A percentile compares a stretch with the other conserved stretches of the same genome.
phyloP scores from a whole-genome alignment of 2,888 invertebrate genomes.

The Rhingia rostrata region DNA sequence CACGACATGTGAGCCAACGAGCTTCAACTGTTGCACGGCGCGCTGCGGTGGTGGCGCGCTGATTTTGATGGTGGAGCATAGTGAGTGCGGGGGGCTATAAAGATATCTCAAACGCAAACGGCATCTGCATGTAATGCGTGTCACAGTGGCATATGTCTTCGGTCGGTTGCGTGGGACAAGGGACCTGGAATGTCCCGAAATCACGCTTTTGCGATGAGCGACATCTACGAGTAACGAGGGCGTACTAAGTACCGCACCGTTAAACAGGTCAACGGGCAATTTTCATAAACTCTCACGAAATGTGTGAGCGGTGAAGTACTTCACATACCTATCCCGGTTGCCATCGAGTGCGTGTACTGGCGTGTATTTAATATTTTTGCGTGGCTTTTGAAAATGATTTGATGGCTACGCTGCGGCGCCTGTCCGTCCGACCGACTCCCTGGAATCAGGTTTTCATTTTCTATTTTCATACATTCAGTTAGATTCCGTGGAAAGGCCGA shows the following conservation, averaged over 20 bases:
- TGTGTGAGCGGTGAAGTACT: not conserved
- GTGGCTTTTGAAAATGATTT: conserved; percentile 53
- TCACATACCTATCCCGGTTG: not conserved
- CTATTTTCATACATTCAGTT: conserved; percentile 58
- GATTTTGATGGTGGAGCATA: not conserved
- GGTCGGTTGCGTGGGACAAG: conserved; percentile 48
- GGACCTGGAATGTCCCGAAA: conserved; percentile 16
- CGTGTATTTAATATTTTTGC: conserved; percentile 19
- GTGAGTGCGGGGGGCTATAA: not conserved
- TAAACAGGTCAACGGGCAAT: conserved; percentile 49
- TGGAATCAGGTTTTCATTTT: conserved; percentile 58
- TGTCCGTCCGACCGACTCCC: conserved; percentile 15
- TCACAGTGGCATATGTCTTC: conserved; percentile 44
- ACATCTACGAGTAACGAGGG: conserved; percentile 29
- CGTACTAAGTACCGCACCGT: conserved; percentile 18
- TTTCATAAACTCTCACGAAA: conserved; percentile 40
- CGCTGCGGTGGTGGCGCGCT: not conserved
- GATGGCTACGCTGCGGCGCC: conserved; percentile 63
- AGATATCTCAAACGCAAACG: conserved; percentile 25
- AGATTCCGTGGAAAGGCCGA: conserved; percentile 24
- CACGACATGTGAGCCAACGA: conserved; percentile 72
- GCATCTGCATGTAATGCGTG: not conserved
- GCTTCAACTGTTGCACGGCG: conserved; percentile 33
- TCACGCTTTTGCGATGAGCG: conserved; percentile 7
- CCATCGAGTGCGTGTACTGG: conserved; percentile 6